A percentile compares a stretch with the other conserved stretches of the same genome.
phyloP scores from a whole-genome alignment of 2,888 invertebrate species.

The Eupithecia subumbrata region DNA sequence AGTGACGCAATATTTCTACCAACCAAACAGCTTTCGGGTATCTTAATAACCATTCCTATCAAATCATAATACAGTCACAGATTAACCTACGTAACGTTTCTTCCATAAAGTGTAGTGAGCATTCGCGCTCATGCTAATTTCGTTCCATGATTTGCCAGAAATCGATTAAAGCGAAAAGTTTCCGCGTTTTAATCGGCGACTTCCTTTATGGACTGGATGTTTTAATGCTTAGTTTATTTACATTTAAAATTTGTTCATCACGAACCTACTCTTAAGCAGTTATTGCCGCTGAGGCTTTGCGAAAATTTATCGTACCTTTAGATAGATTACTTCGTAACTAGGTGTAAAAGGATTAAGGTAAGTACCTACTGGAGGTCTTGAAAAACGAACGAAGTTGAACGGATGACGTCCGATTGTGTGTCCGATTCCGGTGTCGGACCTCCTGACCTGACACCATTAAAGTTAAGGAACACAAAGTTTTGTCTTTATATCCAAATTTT shows the following conservation, averaged over 20 bases:
- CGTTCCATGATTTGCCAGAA: constrained; percentile 36
- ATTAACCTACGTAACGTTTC: neutral
- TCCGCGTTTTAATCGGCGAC: constrained; percentile 40
- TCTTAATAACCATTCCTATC: constrained; percentile 25
- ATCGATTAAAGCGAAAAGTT: constrained; percentile 41
- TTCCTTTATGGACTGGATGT: constrained; percentile 34
- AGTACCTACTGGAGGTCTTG: no score
- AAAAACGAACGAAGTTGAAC: no score
- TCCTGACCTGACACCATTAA: no score
- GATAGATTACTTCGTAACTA: neutral
- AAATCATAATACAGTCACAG: neutral
- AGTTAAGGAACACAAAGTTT: no score
- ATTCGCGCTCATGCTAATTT: constrained; percentile 39
- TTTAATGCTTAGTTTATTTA: constrained; percentile 10
- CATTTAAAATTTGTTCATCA: neutral
- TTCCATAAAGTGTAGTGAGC: constrained; percentile 4
- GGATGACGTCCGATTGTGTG: no score
- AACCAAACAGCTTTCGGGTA: constrained; percentile 3
- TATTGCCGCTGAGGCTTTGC: neutral
- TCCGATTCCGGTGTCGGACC: no score
- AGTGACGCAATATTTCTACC: neutral
- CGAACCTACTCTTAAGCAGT: neutral
- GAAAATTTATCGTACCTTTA: neutral
- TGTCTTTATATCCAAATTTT: neutral
- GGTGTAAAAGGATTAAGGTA: neutral